Percentiles rank a stretch among this genome's conserved stretches.
These are phyloP conservation scores for Agelaius phoeniceus DNA, from an alignment of 2,113 vertebrate species.

Conservation along the genomic window DNA sequence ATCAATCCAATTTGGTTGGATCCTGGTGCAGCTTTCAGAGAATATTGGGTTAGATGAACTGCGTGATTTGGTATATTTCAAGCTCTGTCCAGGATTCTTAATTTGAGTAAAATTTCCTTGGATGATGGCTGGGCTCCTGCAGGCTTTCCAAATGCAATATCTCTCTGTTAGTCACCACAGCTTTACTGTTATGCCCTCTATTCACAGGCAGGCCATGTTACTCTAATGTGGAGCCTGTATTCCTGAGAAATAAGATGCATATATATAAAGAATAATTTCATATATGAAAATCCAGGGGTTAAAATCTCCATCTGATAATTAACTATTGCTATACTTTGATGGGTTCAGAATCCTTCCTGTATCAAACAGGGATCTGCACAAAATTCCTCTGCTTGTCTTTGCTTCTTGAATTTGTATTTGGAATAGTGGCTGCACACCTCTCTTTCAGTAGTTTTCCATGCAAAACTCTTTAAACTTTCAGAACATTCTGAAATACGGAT, in stretches of 20 bases:
- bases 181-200: not conserved
- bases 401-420: not conserved
- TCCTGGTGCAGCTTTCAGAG: not conserved
- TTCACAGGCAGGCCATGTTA: not conserved
- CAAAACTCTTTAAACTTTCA: not conserved
- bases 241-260: not conserved
- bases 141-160: not conserved
- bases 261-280: not conserved
- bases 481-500: not conserved
- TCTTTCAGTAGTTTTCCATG: not conserved
- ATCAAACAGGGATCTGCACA: not conserved
- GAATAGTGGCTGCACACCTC: not conserved
- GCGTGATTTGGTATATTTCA: not conserved
- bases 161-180: not conserved
- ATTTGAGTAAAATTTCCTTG: not conserved
- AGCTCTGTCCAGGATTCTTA: not conserved
- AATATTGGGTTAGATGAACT: not conserved
- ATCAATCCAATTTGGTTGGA: not conserved
- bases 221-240: not conserved
- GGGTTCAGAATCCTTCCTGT: not conserved
- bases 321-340: not conserved
- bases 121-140: not conserved
- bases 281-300: not conserved
- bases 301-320: not conserved
- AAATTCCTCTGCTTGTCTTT: not conserved